Evolutionary conservation across 2,797 vertebrate genomes (phyloP).

Genomic region (Avahi laniger): DNA sequence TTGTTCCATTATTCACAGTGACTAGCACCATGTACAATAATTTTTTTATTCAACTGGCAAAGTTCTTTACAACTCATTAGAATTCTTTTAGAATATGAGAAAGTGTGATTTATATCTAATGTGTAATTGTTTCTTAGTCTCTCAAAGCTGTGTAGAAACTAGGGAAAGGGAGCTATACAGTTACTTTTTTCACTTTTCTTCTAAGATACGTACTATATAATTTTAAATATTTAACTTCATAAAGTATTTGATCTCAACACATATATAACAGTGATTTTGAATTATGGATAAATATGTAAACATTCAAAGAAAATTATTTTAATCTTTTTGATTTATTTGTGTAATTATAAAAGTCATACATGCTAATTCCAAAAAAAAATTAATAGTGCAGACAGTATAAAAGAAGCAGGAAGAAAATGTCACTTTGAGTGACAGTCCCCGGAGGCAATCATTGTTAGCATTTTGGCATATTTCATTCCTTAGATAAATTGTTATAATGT

Average conservation of each 20-base stretch:
- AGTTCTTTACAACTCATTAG: background rate
- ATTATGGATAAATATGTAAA: background rate
- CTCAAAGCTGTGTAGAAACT: background rate
- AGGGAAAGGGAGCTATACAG: background rate
- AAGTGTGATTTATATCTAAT: background rate
- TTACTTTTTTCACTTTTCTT: background rate
- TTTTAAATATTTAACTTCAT: slow-evolving; percentile 9
- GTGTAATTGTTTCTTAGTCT: background rate
- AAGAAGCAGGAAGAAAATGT: background rate
- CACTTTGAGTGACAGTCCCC: background rate
- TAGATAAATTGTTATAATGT: background rate
- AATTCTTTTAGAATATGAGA: background rate
- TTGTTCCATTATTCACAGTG: background rate
- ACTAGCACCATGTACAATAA: background rate
- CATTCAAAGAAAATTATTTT: background rate
- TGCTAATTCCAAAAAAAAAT: background rate
- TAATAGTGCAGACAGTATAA: background rate
- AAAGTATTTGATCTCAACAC: background rate
- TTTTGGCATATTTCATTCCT: slow-evolving; percentile 33
- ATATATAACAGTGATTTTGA: background rate
- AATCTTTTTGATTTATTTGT: background rate
- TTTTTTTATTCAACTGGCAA: background rate
- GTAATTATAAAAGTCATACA: background rate
- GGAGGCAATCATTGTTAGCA: slow-evolving; percentile 6
- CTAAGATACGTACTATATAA: background rate